Evolutionary conservation across 2,797 vertebrate genomes (phyloP), one percentile per base, ranked within the genome.

Genomic region (Eleutherodactylus coqui): DNA sequence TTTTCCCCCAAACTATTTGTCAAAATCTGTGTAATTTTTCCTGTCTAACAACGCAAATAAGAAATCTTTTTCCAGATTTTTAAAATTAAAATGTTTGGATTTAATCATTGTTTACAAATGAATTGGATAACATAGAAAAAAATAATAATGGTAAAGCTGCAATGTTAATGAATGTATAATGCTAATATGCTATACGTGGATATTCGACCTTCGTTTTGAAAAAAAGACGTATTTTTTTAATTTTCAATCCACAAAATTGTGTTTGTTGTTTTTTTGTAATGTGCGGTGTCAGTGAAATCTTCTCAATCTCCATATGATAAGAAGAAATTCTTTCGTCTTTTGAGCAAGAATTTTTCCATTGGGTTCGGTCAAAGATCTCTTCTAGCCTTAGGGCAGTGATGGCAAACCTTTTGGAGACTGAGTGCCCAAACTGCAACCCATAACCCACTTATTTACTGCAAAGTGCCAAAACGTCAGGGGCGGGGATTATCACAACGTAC

Each of bases 281-380:
- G 43, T 60, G 51, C 77, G 67, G 77, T 45, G 84, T 78, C 77
- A 78, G 6, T 53, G 47, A 76, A 75, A 82, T 86, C 85, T 75
- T 47, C 38, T 41, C 27, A 47, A 69, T 86, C 79, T 86, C 19
- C 79, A 86, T 86, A 70, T 86, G 85, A 86, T 83, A 77, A 60
- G 73, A 36, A 79, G n/a, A 58, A 72, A 75, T 78, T 55, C 62
- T 70, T 82, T 86, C 47, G 73, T 82, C n/a, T 77, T 76, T 45
- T 43, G 43, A 45, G 45, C n/a, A 64, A 69, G 55, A 82, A 29
- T 38, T 64, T 34, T 73, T 75, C 19, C 43, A 60, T 81, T 49
- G 84, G 78, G 72, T 34, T 82, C 70, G 72, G 70, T 75, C 79
- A 82, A 75, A 82, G 77, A 82, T 86, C 60, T 76, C 72, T 82